Percentiles rank a stretch among this genome's conserved stretches.
Evolutionary conservation across 2,797 vertebrate genomes (phyloP).

Genomic region (Knipowitschia caucasica): DNA sequence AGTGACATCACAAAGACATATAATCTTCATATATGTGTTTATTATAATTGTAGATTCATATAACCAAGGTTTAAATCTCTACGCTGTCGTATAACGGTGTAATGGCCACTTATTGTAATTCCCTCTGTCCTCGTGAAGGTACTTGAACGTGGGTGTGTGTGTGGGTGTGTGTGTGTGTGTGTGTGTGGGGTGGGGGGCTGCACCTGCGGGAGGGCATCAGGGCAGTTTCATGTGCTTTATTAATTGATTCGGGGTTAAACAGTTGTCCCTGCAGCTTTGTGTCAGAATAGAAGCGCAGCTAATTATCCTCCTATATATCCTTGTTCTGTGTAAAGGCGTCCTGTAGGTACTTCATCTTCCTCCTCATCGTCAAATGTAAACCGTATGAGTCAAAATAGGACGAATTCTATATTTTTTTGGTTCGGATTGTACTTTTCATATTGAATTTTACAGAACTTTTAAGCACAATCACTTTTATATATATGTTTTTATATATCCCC

Average conservation of each 20-base stretch:
- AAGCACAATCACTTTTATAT: no score
- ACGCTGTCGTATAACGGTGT: no score
- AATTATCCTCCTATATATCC: slow-evolving; percentile 38
- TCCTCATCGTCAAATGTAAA: no score
- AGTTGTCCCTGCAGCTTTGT: slow-evolving; percentile 26
- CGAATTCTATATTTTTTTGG: no score
- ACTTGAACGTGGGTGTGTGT: slow-evolving; percentile 24
- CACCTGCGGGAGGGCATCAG: slow-evolving; percentile 10
- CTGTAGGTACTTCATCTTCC: slow-evolving; percentile 20
- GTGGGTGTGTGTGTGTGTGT: slow-evolving; percentile 13
- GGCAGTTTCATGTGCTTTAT: slow-evolving; percentile 29
- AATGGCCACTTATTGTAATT: neutral
- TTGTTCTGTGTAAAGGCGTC: slow-evolving; percentile 22
- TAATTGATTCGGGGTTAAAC: slow-evolving; percentile 47
- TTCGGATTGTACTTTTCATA: no score
- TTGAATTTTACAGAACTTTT: no score
- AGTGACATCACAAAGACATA: no score
- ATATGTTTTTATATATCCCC: no score
- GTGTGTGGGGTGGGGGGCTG: slow-evolving; percentile 5
- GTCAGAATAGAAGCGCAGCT: slow-evolving; percentile 34
- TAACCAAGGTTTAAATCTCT: slow-evolving; percentile 8
- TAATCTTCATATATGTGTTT: no score
- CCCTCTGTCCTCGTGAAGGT: slow-evolving; percentile 1
- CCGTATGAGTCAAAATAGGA: no score
- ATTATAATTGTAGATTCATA: neutral